Evolutionary conservation across 2,113 vertebrate genomes (phyloP), one percentile per base, ranked within the genome.

Genomic region (Zosterops hypoxanthus): DNA sequence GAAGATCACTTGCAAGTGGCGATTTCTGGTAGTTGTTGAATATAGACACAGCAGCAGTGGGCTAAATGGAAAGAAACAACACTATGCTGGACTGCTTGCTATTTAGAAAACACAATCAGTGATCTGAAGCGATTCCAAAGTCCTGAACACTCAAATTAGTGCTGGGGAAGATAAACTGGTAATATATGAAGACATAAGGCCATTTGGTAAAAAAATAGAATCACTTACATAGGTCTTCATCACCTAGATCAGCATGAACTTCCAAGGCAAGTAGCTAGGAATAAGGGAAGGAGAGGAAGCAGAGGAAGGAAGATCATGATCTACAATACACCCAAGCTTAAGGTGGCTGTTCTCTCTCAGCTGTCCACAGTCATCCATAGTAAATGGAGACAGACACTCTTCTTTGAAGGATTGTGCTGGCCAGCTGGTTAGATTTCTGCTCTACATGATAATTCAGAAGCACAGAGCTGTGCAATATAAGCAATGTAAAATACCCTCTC

Each of bases 381-480:
- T 15, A 72, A 56, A 46, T 11, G 18, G 34, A 75, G 47, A 76
- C 3, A 25, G 23, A 49, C 10, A 60, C 26, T 34, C 5, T 57
- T 56, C 36, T 88, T 31, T 44, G 81, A 52, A 82, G 86, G 34
- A 42, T 36, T 57, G 12, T 64, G 59, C 17, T 9, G 25, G 41
- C 31, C 59, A 76, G 28, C 5, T 1, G 1, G 24, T 56, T 83
- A 53, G 41, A 26, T 49, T 76, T 72, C 49, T 0, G 0, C 20
- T 60, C 33, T 33, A 59, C 57, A n/a, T 0, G 0, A 75, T 47
- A 82, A 88, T 18, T 14, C 33, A 83, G 55, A 72, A 86, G 46
- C 31, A 56, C 24, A 47, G 22, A 53, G 16, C 0, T 1, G 36
- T 76, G 75, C 55, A 68, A 82, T 49, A 41, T 8, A 64, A 61